Conservation (phyloP, 2,113 vertebrate genomes). For the Larimichthys crocea region DNA sequence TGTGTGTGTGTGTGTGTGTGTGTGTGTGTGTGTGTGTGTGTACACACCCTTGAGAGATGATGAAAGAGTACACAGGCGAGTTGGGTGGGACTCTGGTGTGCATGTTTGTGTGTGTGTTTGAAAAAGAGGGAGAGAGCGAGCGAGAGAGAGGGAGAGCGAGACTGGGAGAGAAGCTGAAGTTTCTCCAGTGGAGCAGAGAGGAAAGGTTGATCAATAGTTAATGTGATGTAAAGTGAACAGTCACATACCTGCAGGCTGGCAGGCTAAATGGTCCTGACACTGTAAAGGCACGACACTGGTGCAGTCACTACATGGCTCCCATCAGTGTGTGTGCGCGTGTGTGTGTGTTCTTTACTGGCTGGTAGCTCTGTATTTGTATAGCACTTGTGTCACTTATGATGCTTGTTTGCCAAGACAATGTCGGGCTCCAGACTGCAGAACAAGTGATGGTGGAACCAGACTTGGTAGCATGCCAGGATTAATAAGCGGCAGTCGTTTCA, state of each 20-base stretch:
- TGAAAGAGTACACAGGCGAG: constrained; percentile 61
- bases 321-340: not conserved
- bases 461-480: constrained; percentile 33
- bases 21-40: constrained; percentile 21
- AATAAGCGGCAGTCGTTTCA: constrained; percentile 18
- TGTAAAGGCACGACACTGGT: constrained; percentile 51
- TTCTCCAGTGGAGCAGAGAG: constrained; percentile 44
- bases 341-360: constrained; percentile 11
- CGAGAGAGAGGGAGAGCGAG: not conserved
- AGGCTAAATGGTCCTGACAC: constrained; percentile 61
- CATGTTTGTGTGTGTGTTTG: constrained; percentile 18
- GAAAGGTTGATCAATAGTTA: constrained; percentile 73
- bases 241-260: constrained; percentile 65
- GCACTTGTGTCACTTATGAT: constrained; percentile 21
- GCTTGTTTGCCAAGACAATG: constrained; percentile 12
- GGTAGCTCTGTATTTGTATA: constrained; percentile 24
- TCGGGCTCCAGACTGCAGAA: constrained; percentile 11
- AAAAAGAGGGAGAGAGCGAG: not conserved
- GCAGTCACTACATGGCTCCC: constrained; percentile 26
- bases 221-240: constrained; percentile 77
- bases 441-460: constrained; percentile 25
- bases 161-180: constrained; percentile 15
- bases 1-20: constrained; percentile 3
- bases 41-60: constrained; percentile 65
- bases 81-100: constrained; percentile 56